Percentiles rank a stretch among this genome's conserved stretches.
Conservation (phyloP, 2,797 vertebrate genomes). For the Sandelia bainsii region DNA sequence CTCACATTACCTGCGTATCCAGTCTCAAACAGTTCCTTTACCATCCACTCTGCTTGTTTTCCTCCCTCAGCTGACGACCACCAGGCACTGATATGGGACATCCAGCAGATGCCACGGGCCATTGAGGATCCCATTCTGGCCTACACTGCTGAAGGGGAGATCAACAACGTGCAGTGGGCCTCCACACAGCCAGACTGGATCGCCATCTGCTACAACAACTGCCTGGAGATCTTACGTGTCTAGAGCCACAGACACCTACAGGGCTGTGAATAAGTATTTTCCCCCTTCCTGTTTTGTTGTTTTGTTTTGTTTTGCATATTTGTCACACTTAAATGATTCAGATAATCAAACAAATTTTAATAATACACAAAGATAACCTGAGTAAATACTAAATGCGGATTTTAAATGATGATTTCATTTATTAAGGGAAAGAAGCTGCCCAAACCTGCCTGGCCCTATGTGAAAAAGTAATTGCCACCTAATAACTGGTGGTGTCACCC, state of each 20-base stretch:
- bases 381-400: no score
- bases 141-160: conserved; percentile 97
- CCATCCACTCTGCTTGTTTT: neutral
- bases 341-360: no score
- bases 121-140: conserved; percentile 99
- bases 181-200: conserved; percentile 99
- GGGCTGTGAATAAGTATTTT: no score
- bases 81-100: conserved; percentile 99
- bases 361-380: no score
- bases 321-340: no score
- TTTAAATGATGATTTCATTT: no score
- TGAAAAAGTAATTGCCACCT: no score
- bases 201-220: conserved; percentile 99
- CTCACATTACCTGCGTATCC: conserved; percentile 51
- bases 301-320: no score
- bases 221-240: conserved; percentile 97
- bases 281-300: no score
- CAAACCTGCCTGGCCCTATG: no score
- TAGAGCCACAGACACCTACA: conserved; percentile 73
- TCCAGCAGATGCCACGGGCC: conserved; percentile 98
- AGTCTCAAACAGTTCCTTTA: neutral
- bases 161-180: conserved; percentile 99
- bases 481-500: no score
- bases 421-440: no score
- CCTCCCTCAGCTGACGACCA: conserved; percentile 92